A percentile compares a stretch with the other conserved stretches of the same genome.
These are phyloP conservation scores for Megalops cyprinoides DNA, from an alignment of 2,797 vertebrate species.

Conservation along the genomic window DNA sequence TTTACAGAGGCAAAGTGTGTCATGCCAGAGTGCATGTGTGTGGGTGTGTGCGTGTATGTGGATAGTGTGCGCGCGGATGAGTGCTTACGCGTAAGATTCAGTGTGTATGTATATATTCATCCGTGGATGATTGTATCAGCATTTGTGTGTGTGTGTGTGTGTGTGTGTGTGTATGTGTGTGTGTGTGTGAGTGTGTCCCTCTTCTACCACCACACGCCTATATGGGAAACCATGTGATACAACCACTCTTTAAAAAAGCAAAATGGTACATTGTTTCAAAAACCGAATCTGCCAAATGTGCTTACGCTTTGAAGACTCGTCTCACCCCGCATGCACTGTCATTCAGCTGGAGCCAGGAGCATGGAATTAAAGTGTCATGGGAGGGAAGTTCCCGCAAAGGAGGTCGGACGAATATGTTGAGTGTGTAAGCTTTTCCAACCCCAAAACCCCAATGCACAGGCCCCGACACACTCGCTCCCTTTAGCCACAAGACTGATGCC, in stretches of 20 bases:
- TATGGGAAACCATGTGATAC: neutral
- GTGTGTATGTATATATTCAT: neutral
- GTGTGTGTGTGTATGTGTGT: neutral
- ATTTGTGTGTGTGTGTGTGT: neutral
- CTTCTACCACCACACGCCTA: neutral
- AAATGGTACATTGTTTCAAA: conserved; percentile 22
- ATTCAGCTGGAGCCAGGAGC: neutral
- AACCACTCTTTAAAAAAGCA: neutral
- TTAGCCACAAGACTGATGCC: neutral
- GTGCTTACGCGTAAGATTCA: neutral
- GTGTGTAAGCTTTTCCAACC: neutral
- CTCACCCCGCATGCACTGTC: neutral
- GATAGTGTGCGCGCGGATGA: conserved; percentile 11
- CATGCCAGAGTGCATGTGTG: neutral
- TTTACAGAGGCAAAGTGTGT: conserved; percentile 54
- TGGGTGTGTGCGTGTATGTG: conserved; percentile 6
- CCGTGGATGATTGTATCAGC: neutral
- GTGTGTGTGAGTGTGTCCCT: neutral
- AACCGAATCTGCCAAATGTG: conserved; percentile 6
- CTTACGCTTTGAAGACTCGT: conserved; percentile 5
- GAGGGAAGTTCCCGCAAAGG: conserved; percentile 17
- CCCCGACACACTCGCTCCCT: neutral
- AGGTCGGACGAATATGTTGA: neutral
- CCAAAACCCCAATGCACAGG: neutral
- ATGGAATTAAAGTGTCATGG: neutral